A percentile compares a stretch with the other conserved stretches of the same genome.
Conservation (phyloP, 1,140 invertebrate species). For the Agraylea sexmaculata region DNA sequence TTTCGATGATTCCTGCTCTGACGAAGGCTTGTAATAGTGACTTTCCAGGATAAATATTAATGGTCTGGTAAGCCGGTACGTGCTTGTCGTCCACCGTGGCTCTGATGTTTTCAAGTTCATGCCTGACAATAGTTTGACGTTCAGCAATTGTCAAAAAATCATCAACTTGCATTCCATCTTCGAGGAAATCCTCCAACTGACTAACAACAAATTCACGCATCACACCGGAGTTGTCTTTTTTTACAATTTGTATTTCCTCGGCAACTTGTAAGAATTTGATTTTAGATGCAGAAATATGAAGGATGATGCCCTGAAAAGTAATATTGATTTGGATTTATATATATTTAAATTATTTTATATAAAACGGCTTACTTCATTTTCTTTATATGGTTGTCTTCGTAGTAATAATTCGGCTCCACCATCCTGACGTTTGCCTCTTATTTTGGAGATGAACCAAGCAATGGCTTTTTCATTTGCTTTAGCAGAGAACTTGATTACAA, state of each 20-base stretch:
- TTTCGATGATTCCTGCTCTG: constrained; percentile 42
- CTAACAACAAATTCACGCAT: constrained; percentile 52
- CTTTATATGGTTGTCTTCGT: constrained; percentile 37
- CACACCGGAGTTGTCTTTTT: constrained; percentile 46
- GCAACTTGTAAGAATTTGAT: constrained; percentile 56
- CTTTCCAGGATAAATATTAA: constrained; percentile 49
- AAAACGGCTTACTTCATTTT: constrained; percentile 27
- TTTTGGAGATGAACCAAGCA: constrained; percentile 46
- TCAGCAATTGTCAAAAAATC: constrained; percentile 54
- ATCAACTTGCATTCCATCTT: constrained; percentile 36
- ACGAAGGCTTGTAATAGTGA: constrained; percentile 39
- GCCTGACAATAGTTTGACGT: constrained; percentile 55
- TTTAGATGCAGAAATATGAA: constrained; percentile 54
- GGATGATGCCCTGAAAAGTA: constrained; percentile 27
- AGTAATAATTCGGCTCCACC: constrained; percentile 49
- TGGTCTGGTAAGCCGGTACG: constrained; percentile 46
- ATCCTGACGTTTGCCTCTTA: constrained; percentile 39
- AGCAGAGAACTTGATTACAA: constrained; percentile 40
- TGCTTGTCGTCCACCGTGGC: constrained; percentile 41
- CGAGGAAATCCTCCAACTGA: constrained; percentile 50
- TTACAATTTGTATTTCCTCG: constrained; percentile 58
- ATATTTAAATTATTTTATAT: not conserved
- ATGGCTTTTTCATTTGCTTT: constrained; percentile 39
- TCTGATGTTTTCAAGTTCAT: constrained; percentile 55
- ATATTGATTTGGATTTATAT: not conserved